Conservation (phyloP, 2,888 invertebrate genomes). For the Adineta ricciae region DNA sequence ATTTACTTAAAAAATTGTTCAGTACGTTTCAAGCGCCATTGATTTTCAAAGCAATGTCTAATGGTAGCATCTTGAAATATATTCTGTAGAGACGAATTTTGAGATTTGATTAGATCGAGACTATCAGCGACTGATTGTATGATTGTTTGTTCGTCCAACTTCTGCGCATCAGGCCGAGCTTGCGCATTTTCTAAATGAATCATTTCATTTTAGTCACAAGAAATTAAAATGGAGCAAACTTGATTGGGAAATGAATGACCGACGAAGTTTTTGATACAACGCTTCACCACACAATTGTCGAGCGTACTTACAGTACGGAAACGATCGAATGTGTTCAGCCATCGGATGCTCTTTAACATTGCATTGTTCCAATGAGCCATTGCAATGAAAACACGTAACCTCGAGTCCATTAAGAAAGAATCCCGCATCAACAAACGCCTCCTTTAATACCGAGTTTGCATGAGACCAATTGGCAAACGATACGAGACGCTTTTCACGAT, state of each 20-base stretch:
- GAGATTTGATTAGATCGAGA: background rate
- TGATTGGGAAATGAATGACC: background rate
- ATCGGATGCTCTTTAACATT: background rate
- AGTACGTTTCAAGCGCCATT: background rate
- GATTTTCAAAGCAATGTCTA: background rate
- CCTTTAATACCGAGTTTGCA: background rate
- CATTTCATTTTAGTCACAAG: background rate
- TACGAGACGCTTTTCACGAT: background rate
- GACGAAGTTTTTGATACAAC: background rate
- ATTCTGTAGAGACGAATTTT: background rate
- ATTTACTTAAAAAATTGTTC: no score
- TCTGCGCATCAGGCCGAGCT: background rate
- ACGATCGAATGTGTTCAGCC: background rate
- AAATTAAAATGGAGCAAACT: background rate
- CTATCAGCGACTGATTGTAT: no score
- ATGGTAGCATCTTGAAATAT: background rate
- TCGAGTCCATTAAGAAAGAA: background rate
- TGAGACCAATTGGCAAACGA: background rate
- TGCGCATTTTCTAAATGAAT: background rate
- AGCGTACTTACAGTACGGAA: background rate
- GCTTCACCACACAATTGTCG: background rate
- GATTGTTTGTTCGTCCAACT: background rate
- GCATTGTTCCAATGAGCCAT: background rate
- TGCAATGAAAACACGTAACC: background rate
- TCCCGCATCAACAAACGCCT: background rate